Conservation (phyloP, 2,113 vertebrate species). For the Paraplagusia blochii region DNA sequence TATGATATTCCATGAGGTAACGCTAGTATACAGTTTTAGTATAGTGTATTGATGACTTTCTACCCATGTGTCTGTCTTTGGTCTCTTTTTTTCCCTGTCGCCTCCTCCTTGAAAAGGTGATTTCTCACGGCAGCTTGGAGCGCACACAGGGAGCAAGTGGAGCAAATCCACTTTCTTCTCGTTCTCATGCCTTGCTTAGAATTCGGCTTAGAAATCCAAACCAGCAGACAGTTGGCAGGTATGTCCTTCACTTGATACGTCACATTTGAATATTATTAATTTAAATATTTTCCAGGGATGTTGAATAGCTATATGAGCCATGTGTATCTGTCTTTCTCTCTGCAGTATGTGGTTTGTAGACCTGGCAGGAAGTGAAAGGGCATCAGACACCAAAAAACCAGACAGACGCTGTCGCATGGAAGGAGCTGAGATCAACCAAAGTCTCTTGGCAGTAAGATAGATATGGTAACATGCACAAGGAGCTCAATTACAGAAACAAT, state of each 20-base stretch:
- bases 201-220: slow-evolving; percentile 82
- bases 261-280: too few species aligned
- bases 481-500: background rate
- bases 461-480: background rate
- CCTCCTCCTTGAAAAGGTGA: slow-evolving; percentile 73
- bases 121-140: slow-evolving; percentile 82
- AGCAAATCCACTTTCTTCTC: slow-evolving; percentile 87
- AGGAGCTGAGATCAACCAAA: slow-evolving; percentile 94
- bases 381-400: slow-evolving; percentile 84
- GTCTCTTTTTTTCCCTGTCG: background rate
- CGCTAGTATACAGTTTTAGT: background rate
- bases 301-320: background rate
- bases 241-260: too few species aligned
- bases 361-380: slow-evolving; percentile 91
- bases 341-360: slow-evolving; percentile 91
- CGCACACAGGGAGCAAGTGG: slow-evolving; percentile 86
- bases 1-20: too few species aligned
- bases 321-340: slow-evolving; percentile 12
- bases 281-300: too few species aligned
- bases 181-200: slow-evolving; percentile 90
- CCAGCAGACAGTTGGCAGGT: slow-evolving; percentile 83
- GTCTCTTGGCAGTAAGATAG: slow-evolving; percentile 86
- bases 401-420: slow-evolving; percentile 88
- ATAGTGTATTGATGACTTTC: background rate
- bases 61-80: background rate